Evolutionary conservation across 2,888 invertebrate genomes (phyloP).

Genomic region (Perithous albicinctus): DNA sequence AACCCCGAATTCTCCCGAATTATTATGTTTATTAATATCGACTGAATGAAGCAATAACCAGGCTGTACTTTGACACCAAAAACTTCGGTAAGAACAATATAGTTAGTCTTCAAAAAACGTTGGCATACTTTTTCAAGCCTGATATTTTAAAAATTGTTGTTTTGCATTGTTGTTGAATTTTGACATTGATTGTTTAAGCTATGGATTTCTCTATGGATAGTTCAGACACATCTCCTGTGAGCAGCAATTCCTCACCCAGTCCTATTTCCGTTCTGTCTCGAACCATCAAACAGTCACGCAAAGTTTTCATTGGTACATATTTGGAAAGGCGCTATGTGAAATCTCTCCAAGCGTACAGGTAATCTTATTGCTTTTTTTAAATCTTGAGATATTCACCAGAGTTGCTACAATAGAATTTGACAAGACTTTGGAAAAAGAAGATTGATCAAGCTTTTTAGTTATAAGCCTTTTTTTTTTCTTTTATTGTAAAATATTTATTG

Average conservation of each 20-base stretch:
- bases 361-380: neutral
- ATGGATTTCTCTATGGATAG: slow-evolving; percentile 51
- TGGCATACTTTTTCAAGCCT: too few relatives aligned
- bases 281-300: slow-evolving; percentile 61
- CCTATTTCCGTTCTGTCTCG: slow-evolving; percentile 45
- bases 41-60: neutral
- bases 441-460: neutral
- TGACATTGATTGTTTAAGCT: neutral
- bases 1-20: neutral
- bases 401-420: slow-evolving; percentile 31
- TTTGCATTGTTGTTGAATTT: neutral
- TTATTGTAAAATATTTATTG: neutral
- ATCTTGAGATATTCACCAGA: slow-evolving; percentile 47
- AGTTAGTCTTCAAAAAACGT: too few relatives aligned
- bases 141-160: too few relatives aligned
- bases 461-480: too few relatives aligned
- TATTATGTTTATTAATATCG: slow-evolving; percentile 1
- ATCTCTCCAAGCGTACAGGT: slow-evolving; percentile 74
- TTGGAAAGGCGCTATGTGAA: slow-evolving; percentile 75
- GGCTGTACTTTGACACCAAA: neutral
- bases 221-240: neutral
- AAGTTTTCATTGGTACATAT: slow-evolving; percentile 76
- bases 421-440: neutral
- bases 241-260: slow-evolving; percentile 13
- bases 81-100: neutral